A percentile compares a stretch with the other conserved stretches of the same genome.
Evolutionary conservation across 1,140 invertebrate genomes (phyloP).

Genomic region (Caenorhabditis elegans): DNA sequence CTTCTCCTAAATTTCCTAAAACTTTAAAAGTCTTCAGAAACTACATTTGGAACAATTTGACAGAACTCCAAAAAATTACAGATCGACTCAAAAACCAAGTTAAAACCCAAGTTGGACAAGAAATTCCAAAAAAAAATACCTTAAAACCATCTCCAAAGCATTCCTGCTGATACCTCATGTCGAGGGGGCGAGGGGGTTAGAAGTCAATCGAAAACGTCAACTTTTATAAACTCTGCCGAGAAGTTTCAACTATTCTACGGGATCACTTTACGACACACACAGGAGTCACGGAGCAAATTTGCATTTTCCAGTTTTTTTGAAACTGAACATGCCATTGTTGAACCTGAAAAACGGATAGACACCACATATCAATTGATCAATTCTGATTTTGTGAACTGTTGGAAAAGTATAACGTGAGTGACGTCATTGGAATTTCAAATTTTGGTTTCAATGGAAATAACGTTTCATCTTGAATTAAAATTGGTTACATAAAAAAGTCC

Average conservation of each 20-base stretch:
- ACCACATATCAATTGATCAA: no score
- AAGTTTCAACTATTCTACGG: background rate
- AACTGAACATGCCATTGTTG: conserved; percentile 20
- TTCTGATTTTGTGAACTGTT: no score
- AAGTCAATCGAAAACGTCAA: background rate
- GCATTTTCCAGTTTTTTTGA: background rate
- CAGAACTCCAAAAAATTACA: background rate
- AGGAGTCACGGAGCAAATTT: background rate
- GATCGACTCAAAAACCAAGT: background rate
- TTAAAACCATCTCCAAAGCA: conserved; percentile 4
- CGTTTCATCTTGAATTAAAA: no score
- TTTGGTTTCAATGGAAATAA: no score
- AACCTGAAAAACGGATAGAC: no score
- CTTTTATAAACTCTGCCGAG: background rate
- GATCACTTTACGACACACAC: background rate
- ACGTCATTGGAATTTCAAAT: no score
- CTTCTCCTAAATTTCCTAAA: no score
- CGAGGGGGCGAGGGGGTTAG: background rate
- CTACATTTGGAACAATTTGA: no score
- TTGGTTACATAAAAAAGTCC: no score
- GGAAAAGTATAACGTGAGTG: no score
- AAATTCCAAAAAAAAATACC: background rate
- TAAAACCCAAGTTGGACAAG: no score
- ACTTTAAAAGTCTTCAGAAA: no score
- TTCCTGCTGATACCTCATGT: background rate